These are phyloP conservation scores for Myopa testacea DNA, from an alignment of 2,888 invertebrate species.

Conservation along the genomic window DNA sequence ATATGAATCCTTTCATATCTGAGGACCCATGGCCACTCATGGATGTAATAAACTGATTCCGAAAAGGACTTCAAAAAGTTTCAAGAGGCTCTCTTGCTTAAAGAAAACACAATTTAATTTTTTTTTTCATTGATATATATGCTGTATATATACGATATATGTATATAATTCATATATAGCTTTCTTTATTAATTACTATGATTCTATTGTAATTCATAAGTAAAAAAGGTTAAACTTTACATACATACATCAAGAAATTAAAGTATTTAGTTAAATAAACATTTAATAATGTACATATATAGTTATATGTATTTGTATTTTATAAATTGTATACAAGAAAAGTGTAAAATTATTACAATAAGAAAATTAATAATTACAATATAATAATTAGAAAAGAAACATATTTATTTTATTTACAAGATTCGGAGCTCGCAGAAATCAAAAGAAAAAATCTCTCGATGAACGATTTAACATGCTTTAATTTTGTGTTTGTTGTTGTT, in stretches of 20 bases:
- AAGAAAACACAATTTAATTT: neutral
- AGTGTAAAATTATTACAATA: no score
- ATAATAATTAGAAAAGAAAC: neutral
- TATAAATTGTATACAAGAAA: no score
- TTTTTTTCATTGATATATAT: neutral
- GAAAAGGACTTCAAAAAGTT: no score
- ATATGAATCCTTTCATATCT: no score
- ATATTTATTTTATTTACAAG: neutral
- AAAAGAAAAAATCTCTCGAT: neutral
- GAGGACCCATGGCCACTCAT: no score
- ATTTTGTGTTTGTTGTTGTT: neutral
- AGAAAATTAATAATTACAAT: no score
- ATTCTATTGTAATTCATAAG: slow-evolving; percentile 11
- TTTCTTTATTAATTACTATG: neutral
- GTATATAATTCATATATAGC: neutral
- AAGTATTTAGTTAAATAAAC: no score
- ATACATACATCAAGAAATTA: neutral
- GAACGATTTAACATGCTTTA: neutral
- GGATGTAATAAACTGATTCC: no score
- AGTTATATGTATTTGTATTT: no score
- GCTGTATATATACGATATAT: neutral
- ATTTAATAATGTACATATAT: no score
- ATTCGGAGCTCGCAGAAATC: neutral
- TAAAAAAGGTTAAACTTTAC: slow-evolving; percentile 24
- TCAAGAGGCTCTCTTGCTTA: neutral